Percentiles rank a stretch among this genome's conserved stretches.
Conservation (phyloP, 2,113 vertebrate species). For the Columba livia region DNA sequence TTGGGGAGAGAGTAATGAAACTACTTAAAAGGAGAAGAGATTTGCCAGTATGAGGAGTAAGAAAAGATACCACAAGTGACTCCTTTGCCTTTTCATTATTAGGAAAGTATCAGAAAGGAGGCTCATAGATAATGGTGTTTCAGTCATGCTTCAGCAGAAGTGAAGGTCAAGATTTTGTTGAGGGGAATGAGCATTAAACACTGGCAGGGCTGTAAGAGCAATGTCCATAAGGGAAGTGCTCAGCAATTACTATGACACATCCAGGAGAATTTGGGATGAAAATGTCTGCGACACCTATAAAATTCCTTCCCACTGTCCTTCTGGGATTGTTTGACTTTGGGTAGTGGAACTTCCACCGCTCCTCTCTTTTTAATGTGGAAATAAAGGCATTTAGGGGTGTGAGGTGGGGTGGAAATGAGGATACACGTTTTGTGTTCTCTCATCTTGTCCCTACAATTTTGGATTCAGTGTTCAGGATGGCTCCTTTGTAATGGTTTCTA, state of each 20-base stretch:
- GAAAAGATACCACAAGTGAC: not conserved
- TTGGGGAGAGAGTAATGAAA: not conserved
- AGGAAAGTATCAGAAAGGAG: not conserved
- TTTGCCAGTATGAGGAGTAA: not conserved
- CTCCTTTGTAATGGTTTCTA: not conserved
- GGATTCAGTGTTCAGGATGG: not conserved
- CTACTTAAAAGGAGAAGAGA: not conserved
- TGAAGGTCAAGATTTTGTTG: not conserved
- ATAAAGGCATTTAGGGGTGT: not conserved
- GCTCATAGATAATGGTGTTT: not conserved
- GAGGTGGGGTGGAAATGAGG: not conserved
- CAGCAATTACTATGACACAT: not conserved
- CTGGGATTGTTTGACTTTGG: not conserved
- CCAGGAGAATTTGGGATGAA: not conserved
- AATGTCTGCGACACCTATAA: not conserved
- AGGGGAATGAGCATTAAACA: not conserved
- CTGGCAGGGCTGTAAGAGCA: not conserved
- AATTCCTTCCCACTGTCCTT: not conserved
- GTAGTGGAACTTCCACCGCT: not conserved
- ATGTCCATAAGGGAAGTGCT: fast-evolving
- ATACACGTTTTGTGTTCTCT: not conserved
- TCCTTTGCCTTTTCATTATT: not conserved
- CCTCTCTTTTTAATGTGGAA: not conserved
- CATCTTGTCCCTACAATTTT: not conserved
- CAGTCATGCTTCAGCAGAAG: not conserved